Evolutionary conservation across 2,113 vertebrate species (phyloP), one percentile per base, ranked within the genome.

Genomic region (Uria lomvia): DNA sequence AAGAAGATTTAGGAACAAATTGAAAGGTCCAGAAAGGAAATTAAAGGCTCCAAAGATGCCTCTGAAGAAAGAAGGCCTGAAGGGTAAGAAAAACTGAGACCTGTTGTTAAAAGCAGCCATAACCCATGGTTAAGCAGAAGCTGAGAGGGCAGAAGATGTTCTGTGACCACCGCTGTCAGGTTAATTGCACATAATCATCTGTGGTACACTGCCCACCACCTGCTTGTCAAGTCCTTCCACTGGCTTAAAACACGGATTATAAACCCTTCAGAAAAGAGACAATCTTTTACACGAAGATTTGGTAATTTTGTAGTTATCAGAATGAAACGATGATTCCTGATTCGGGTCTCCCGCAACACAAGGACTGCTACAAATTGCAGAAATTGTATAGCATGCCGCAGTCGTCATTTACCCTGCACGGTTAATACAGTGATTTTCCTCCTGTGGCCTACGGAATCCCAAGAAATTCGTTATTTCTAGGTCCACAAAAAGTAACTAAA

Each of bases 381-480:
- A 85, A 81, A 73, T 10, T n/a, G 38, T 47, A 47, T 42, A 68
- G 53, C 23, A 13, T 15, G 68, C 27, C 52, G 58, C 22, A 88
- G 42, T 38, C 14, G 0, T 47, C 36, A 32, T 55, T 85, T 68
- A 63, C 27, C 19, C 27, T 43, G 18, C 0, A 0, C 12, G 15
- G 20, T 68, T 65, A 90, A 45, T 36, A 15, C 62, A 50, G 24
- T 36, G 24, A 20, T 78, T 82, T 53, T 77, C 70, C 20, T 78
- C 49, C 42, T 49, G 8, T 22, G 55, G n/a, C 32, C 38, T 70
- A 63, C n/a, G 32, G 26, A 59, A 17, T 77, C 38, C 11, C 5
- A 49, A 17, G 27, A 88, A 89, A 82, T 74, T 65, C 20, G 7
- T 74, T 74, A 82, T 65, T 85, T 89, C 59, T 21, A 65, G 13